Evolutionary conservation across 2,113 vertebrate genomes (phyloP).

Genomic region (Ictidomys tridecemlineatus): DNA sequence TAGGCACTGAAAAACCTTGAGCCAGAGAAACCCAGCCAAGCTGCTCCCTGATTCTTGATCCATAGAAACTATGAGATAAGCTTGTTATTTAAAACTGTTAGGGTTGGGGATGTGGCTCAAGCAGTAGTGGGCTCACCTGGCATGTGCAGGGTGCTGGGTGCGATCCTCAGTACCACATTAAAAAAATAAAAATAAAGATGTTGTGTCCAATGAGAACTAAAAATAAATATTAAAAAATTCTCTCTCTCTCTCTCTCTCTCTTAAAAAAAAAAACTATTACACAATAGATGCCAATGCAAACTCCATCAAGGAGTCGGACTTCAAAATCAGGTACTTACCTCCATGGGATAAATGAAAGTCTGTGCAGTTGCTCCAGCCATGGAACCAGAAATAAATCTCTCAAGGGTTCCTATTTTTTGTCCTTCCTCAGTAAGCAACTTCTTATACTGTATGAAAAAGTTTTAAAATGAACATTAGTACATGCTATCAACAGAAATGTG

Average conservation of each 20-base stretch:
- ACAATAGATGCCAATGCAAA: neutral
- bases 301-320: neutral
- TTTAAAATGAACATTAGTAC: slow-evolving; percentile 53
- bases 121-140: too few species aligned
- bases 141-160: too few species aligned
- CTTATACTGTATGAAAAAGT: slow-evolving; percentile 91
- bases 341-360: slow-evolving; percentile 98
- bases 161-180: too few species aligned
- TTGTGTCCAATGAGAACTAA: too few species aligned
- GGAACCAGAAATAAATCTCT: slow-evolving; percentile 96
- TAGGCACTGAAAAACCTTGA: neutral
- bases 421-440: slow-evolving; percentile 93
- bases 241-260: too few species aligned
- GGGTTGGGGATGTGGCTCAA: too few species aligned
- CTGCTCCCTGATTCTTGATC: neutral
- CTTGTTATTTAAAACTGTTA: neutral
- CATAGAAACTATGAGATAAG: neutral
- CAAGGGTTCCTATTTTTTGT: slow-evolving; percentile 90
- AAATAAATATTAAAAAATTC: too few species aligned
- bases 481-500: neutral
- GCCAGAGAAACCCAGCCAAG: neutral
- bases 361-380: slow-evolving; percentile 97
- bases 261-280: neutral
- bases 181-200: too few species aligned
- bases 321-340: slow-evolving; percentile 85